Percentiles rank a stretch among this genome's conserved stretches.
These are phyloP conservation scores for Tanytarsus gracilentus DNA, from an alignment of 2,888 invertebrate genomes.

Conservation along the genomic window DNA sequence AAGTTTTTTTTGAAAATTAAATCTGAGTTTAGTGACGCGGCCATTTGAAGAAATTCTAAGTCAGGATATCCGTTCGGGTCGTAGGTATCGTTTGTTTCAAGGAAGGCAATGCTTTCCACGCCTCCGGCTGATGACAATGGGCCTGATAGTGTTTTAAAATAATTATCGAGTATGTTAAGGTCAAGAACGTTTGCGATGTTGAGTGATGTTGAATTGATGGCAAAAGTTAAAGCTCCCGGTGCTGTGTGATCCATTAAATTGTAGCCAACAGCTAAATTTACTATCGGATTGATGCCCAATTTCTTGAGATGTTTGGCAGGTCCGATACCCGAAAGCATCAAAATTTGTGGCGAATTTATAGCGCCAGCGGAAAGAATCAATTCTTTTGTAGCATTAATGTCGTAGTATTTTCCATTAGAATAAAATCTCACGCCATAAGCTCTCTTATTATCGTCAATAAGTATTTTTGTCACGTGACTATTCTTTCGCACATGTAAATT, in stretches of 20 bases:
- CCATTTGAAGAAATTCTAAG: slow-evolving; percentile 58
- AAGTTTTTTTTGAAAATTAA: slow-evolving; percentile 41
- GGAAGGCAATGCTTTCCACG: slow-evolving; percentile 54
- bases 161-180: slow-evolving; percentile 29
- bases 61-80: slow-evolving; percentile 52
- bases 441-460: slow-evolving; percentile 46
- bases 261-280: slow-evolving; percentile 53
- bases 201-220: slow-evolving; percentile 5
- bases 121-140: slow-evolving; percentile 49
- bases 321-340: slow-evolving; percentile 69
- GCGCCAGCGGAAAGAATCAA: slow-evolving; percentile 68
- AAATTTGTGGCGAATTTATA: slow-evolving; percentile 69
- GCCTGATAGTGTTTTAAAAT: slow-evolving; percentile 40
- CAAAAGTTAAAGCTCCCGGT: slow-evolving; percentile 34
- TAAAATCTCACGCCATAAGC: slow-evolving; percentile 51
- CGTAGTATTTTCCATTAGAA: slow-evolving; percentile 41
- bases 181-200: not conserved
- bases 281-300: slow-evolving; percentile 48
- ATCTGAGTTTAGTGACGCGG: slow-evolving; percentile 45
- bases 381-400: slow-evolving; percentile 52
- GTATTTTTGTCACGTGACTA: slow-evolving; percentile 48
- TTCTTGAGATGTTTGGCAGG: slow-evolving; percentile 50
- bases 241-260: slow-evolving; percentile 58
- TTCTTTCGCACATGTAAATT: slow-evolving; percentile 52
- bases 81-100: slow-evolving; percentile 50